Evolutionary conservation across 53 echinoderm and acorn worm genomes (phyloP), one percentile per base, ranked within the genome.

Genomic region (Apostichopus leukothele): DNA sequence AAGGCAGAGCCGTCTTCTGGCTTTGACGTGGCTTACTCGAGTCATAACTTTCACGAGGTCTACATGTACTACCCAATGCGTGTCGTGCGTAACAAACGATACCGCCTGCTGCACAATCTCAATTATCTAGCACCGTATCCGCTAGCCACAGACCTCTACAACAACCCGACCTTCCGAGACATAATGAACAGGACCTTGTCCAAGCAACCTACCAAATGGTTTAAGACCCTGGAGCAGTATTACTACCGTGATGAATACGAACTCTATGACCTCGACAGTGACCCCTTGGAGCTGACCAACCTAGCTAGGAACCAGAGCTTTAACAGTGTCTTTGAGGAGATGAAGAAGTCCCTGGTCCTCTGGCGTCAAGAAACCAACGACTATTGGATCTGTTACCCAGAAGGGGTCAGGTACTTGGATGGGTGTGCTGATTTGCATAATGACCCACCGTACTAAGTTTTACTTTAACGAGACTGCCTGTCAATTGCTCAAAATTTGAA

Each of bases 31-130:
- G 94, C 92, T 27, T 97, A 88, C 78, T 92, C 97, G 54, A 97
- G 97, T 79, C 96, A 96, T 83, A 91, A 96, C 89, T 93, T 96
- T 87, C 96, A 96, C 77, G 96, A 96, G 89, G 90, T 97, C 77
- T 94, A 95, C 77, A 97, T 97, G 97, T 92, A 90, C 76, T 97
- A 97, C 88, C 97, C 97, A 9, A 97, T 96, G 96, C 89, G 96
- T 5, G 96, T 95, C 75, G 78, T 95, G 50, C 85, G 85, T 25
- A 85, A 85, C 90, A 88, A 92, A 18, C 94, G 91, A 67, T 97
- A 95, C 86, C 94, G 94, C 25, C 90, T 97, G 87, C 91, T 97
- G 53, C 97, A 97, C 88, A 97, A 97, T 81, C 90, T 97, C 77
- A 97, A 97, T 89, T 86, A 95, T 91, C 91, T 80, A 0, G 94